Base-by-base conservation (phyloP, 1,140 invertebrate species). In the Hycleus phaleratus region DNA sequence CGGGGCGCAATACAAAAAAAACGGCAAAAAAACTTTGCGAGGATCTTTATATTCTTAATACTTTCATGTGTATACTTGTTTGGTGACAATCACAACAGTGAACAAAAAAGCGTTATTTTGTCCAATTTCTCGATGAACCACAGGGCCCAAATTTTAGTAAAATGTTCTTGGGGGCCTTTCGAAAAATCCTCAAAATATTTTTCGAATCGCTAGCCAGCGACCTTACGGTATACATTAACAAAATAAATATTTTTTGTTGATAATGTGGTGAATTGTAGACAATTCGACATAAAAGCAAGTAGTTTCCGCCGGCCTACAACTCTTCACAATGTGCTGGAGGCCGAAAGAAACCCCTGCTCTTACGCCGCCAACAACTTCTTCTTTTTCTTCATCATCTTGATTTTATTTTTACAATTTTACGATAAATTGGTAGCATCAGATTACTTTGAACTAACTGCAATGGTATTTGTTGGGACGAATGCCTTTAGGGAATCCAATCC, bases 231-330 rank as follows among this genome's bases (percentile, higher is more conserved):
- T 1, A 18, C 0, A 18, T 18, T 18, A 18, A 18, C 18, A 1
- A 18, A 18, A 18, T 18, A 18, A 18, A 7, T 32, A 32, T 32
- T 32, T 2, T 32, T 32, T 32, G 32, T 32, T 32, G 32, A 32
- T 32, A 18, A 18, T 18, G 2, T 18, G 18, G 18, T 7, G 32
- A 32, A 7, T n/a, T 42, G 40, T n/a, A n/a, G 40, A 42, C 4
- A 8, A n/a, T n/a, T 42, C 38, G 38, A 46, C 45, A 46, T 42
- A 43, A 49, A 64, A 77, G 85, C 85, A 86, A 90, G 87, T 89
- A 90, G 87, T 90, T 90, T 90, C 88, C 86, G 86, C 87, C 88
- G 87, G 88, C 87, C 88, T 90, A 90, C 88, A 90, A 86, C 78
- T 56, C 75, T 78, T 74, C 75, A 63, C 75, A 80, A 75, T 75